Evolutionary conservation across 2,888 invertebrate species (phyloP).

Genomic region (Stenodema calcarata): DNA sequence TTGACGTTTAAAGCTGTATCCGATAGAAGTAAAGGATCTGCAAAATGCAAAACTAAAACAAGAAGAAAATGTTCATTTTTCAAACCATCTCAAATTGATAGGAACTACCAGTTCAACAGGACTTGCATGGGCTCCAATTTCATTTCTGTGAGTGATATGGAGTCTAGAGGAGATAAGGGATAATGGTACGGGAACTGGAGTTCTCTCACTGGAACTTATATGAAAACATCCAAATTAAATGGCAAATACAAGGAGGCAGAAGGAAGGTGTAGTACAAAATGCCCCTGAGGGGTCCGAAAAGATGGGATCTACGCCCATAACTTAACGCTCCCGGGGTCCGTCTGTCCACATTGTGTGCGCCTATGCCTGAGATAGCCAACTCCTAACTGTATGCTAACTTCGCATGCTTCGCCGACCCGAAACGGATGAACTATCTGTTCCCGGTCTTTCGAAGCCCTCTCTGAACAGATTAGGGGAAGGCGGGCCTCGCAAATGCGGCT

Average conservation of each 20-base stretch:
- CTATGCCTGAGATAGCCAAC: slow-evolving; percentile 28
- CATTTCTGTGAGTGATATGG: too few species aligned
- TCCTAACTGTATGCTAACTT: slow-evolving; percentile 35
- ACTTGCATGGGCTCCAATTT: too few species aligned
- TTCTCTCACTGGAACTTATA: neutral
- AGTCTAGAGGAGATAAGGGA: too few species aligned
- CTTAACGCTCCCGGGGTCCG: slow-evolving; percentile 5
- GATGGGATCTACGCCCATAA: slow-evolving; percentile 19
- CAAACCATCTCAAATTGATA: too few species aligned
- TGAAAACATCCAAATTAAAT: neutral
- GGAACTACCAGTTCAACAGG: too few species aligned
- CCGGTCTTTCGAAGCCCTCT: neutral
- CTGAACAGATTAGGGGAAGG: neutral
- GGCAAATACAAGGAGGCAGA: neutral
- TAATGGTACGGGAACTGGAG: neutral
- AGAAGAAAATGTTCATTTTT: too few species aligned
- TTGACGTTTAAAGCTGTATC: too few species aligned
- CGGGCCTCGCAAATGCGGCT: neutral
- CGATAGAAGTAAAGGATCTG: too few species aligned
- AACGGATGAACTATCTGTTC: slow-evolving; percentile 17
- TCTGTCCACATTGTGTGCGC: slow-evolving; percentile 32
- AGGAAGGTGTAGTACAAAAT: slow-evolving; percentile 25
- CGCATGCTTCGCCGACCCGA: slow-evolving; percentile 14
- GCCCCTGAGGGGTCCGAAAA: neutral
- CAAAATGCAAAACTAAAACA: too few species aligned